Evolutionary conservation across 2,797 vertebrate species (phyloP).

Genomic region (Dermochelys coriacea): DNA sequence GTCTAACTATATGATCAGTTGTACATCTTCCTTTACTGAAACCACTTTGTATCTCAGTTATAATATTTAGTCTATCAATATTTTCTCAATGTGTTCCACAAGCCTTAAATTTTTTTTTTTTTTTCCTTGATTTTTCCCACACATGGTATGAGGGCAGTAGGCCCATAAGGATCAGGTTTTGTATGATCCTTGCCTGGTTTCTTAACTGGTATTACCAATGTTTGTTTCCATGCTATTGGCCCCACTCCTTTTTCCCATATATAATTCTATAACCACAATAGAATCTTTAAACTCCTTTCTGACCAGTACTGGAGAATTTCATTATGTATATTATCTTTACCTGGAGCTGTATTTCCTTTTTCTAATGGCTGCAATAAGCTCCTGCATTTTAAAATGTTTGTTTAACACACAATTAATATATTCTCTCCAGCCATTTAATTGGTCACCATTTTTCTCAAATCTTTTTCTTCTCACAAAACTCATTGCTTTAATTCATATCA

Average conservation of each 20-base stretch:
- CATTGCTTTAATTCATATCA: not conserved
- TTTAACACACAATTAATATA: not conserved
- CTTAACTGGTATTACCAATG: not conserved
- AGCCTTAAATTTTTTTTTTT: not conserved
- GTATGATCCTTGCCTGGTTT: not conserved
- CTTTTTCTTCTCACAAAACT: not conserved
- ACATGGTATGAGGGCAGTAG: not conserved
- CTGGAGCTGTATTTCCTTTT: not conserved
- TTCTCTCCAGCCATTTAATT: not conserved
- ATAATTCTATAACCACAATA: not conserved
- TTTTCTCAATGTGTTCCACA: not conserved
- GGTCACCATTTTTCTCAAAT: not conserved
- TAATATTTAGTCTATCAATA: not conserved
- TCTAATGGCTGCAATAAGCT: no score
- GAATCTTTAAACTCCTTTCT: not conserved
- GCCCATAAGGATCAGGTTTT: not conserved
- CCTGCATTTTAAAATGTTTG: no score
- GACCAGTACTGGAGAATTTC: not conserved
- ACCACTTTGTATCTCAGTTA: not conserved
- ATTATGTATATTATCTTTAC: not conserved
- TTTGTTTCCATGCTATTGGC: not conserved
- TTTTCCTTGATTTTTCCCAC: not conserved
- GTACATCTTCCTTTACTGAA: not conserved
- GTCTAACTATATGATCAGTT: not conserved
- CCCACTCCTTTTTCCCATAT: not conserved